A percentile compares a stretch with the other conserved stretches of the same genome.
These are phyloP conservation scores for Alexandromys fortis DNA, from an alignment of 2,113 vertebrate species.

Conservation along the genomic window DNA sequence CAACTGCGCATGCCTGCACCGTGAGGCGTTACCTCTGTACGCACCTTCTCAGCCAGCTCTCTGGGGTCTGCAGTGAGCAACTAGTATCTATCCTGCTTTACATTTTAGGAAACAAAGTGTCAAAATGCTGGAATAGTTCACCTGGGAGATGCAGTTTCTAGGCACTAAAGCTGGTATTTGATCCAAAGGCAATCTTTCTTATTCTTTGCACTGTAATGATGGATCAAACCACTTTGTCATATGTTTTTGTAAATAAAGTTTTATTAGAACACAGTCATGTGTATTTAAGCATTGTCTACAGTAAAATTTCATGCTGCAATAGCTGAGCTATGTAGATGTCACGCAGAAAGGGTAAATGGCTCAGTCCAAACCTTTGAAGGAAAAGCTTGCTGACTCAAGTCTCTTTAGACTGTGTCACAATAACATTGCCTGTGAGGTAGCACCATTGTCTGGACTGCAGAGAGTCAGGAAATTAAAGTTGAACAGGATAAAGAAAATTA, in stretches of 20 bases:
- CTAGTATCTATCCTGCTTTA: background rate
- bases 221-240: background rate
- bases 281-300: background rate
- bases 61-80: background rate
- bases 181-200: background rate
- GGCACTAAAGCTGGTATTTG: background rate
- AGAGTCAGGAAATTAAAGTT: background rate
- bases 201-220: background rate
- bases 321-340: background rate
- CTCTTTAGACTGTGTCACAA: background rate
- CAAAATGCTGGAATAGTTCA: background rate
- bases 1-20: fast-evolving
- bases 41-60: fast-evolving
- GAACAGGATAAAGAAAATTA: background rate
- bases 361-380: background rate
- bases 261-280: background rate
- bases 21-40: fast-evolving
- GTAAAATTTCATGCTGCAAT: background rate
- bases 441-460: background rate
- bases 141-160: background rate
- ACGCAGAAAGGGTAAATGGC: background rate
- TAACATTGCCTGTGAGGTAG: background rate
- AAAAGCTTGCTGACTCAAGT: background rate
- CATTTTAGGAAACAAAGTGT: background rate
- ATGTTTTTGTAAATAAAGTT: slow-evolving; percentile 14